Percentiles rank a stretch among this genome's conserved stretches.
phyloP scores from a whole-genome alignment of 1,140 invertebrate species.

The Neodiprion lecontei region DNA sequence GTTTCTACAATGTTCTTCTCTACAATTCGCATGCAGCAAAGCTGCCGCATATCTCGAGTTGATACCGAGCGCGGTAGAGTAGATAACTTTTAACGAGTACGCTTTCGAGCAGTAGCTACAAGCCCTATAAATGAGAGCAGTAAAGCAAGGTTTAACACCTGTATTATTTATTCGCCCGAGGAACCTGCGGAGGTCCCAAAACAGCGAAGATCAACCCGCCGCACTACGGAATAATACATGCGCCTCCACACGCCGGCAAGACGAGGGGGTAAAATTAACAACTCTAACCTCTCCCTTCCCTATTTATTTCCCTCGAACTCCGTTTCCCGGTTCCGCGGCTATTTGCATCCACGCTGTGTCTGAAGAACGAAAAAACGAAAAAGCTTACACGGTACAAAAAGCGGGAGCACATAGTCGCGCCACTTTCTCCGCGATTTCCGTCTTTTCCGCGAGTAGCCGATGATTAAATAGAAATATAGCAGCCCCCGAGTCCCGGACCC shows the following conservation, averaged over 20 bases:
- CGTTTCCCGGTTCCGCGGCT: too few relatives aligned
- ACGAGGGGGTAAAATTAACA: background rate
- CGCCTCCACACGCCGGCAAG: background rate
- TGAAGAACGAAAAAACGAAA: too few relatives aligned
- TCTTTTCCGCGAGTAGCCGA: constrained; percentile 12
- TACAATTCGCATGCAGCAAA: too few relatives aligned
- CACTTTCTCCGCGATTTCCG: background rate
- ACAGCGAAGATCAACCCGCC: background rate
- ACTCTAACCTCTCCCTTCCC: background rate
- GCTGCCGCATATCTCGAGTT: too few relatives aligned
- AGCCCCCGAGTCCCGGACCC: constrained; percentile 21
- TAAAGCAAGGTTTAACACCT: background rate
- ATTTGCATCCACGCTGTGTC: too few relatives aligned
- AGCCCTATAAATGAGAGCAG: background rate
- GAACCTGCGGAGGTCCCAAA: background rate
- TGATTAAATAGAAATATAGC: constrained; percentile 43
- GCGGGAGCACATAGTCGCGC: too few relatives aligned
- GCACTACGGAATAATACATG: background rate
- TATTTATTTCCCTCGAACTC: background rate
- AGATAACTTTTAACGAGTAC: background rate
- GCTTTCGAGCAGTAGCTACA: background rate
- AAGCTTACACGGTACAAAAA: too few relatives aligned
- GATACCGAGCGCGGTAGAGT: too few relatives aligned
- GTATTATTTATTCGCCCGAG: background rate
- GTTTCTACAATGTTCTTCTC: too few relatives aligned